Evolutionary conservation across 2,888 invertebrate genomes (phyloP), one percentile per base, ranked within the genome.

Genomic region (Cantharis rustica): DNA sequence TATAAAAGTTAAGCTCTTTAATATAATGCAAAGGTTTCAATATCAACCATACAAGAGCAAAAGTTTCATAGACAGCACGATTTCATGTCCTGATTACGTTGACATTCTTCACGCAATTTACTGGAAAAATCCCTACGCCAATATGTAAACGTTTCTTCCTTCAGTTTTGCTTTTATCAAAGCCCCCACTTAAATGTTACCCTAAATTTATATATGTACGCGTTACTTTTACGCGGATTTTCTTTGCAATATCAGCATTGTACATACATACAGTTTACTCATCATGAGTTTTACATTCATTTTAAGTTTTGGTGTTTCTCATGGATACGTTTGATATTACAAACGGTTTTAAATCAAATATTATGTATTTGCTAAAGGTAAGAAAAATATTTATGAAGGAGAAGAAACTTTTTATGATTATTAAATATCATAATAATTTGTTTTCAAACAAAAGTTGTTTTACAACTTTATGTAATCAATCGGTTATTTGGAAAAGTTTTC

Each of bases 91-190:
- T 81, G 82, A 82, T 81, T 81, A 80, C 80, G 73, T 75, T 76
- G 75, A 79, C 73, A 76, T 79, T 77, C 78, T 80, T 75, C 80
- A 82, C 80, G 83, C 83, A 83, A 84, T 84, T 84, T 83, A 80
- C 81, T 80, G 71, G 77, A 80, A 83, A 77, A 83, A 83, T 82
- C 82, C 81, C 81, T 78, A 77, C 82, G 79, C 80, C 83, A 80
- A 83, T 83, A 83, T 83, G 83, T 83, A 83, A 84, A 84, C 83
- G 80, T 74, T 47, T 47, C n/a, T 79, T 79, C 82, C 75, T 82
- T 79, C 81, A 80, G 81, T 82, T 81, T 80, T 73, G 66, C 70
- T 63, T 71, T 68, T 71, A 78, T 79, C 81, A 74, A 80, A 79
- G 81, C 79, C 81, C 82, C 80, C 80, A 81, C 80, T 78, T 75